phyloP scores from a whole-genome alignment of 2,888 invertebrate species.

The Exocentrus adspersus region DNA sequence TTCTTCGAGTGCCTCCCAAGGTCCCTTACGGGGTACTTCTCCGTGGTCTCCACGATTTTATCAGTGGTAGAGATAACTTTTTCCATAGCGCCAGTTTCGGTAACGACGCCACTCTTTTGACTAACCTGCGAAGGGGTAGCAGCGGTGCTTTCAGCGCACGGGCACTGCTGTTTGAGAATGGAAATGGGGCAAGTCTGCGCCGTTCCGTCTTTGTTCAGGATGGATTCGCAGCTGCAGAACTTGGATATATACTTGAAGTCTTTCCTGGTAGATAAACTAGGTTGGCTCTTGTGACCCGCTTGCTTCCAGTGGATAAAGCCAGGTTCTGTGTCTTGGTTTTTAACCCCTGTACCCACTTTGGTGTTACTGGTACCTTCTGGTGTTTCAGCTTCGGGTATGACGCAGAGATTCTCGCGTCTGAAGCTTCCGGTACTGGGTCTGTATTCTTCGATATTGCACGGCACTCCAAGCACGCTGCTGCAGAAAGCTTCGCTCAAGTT shows the following conservation, averaged over 20 bases:
- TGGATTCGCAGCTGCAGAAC: neutral
- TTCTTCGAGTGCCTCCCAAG: constrained; percentile 14
- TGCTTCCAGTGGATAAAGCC: neutral
- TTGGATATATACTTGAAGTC: no score
- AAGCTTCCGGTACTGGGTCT: neutral
- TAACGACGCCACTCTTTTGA: neutral
- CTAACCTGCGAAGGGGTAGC: neutral
- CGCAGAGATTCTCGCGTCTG: neutral
- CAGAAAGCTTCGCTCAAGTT: constrained; percentile 38
- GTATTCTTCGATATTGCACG: constrained; percentile 2
- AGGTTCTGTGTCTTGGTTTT: no score
- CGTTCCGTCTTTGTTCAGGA: neutral
- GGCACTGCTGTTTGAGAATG: neutral
- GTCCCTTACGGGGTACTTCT: constrained; percentile 28
- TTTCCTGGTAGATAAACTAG: neutral
- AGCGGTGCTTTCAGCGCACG: neutral
- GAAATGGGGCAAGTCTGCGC: neutral
- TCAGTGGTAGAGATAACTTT: neutral
- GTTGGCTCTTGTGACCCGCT: neutral
- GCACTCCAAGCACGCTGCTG: constrained; percentile 35
- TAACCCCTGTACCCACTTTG: no score
- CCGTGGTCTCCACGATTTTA: constrained; percentile 26
- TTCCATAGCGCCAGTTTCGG: neutral
- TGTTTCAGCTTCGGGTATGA: neutral
- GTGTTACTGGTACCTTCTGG: neutral